Evolutionary conservation across 2,888 invertebrate species (phyloP).

Genomic region (Drosophila siamana): DNA sequence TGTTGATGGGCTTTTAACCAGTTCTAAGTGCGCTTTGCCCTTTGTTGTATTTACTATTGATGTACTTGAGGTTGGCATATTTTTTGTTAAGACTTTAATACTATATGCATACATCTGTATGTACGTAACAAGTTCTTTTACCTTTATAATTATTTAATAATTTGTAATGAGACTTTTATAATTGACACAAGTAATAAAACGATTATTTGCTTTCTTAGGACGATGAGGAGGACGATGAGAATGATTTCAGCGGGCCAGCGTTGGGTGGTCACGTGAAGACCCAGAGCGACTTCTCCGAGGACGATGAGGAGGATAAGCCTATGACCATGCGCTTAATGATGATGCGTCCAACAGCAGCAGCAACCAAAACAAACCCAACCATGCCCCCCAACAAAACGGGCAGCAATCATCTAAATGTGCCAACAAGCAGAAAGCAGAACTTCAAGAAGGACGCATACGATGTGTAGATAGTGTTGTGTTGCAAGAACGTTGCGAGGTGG

Average conservation of each 20-base stretch:
- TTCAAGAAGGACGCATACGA: slow-evolving; percentile 87
- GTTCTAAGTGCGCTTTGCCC: slow-evolving; percentile 9
- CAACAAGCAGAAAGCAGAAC: slow-evolving; percentile 85
- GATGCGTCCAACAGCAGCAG: slow-evolving; percentile 71
- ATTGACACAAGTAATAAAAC: not conserved
- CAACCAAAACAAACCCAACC: slow-evolving; percentile 45
- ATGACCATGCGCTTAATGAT: slow-evolving; percentile 84
- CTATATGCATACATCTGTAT: slow-evolving; percentile 11
- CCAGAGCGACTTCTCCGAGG: slow-evolving; percentile 84
- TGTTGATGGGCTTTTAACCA: slow-evolving; percentile 26
- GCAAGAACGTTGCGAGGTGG: slow-evolving; percentile 9
- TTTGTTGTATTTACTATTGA: slow-evolving; percentile 25
- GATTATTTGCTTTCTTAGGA: slow-evolving; percentile 47
- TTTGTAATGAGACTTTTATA: not conserved
- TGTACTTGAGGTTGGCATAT: slow-evolving; percentile 12
- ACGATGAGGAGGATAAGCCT: slow-evolving; percentile 86
- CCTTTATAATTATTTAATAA: not conserved
- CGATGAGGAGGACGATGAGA: slow-evolving; percentile 85
- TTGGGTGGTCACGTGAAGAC: slow-evolving; percentile 84
- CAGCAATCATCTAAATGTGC: slow-evolving; percentile 83
- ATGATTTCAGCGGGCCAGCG: slow-evolving; percentile 85
- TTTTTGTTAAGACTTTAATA: slow-evolving; percentile 24
- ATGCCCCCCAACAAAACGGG: slow-evolving; percentile 48
- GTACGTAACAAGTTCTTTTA: not conserved
- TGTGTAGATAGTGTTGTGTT: slow-evolving; percentile 82